These are phyloP conservation scores for Xiphydria camelus DNA, from an alignment of 2,888 invertebrate genomes.

Conservation along the genomic window DNA sequence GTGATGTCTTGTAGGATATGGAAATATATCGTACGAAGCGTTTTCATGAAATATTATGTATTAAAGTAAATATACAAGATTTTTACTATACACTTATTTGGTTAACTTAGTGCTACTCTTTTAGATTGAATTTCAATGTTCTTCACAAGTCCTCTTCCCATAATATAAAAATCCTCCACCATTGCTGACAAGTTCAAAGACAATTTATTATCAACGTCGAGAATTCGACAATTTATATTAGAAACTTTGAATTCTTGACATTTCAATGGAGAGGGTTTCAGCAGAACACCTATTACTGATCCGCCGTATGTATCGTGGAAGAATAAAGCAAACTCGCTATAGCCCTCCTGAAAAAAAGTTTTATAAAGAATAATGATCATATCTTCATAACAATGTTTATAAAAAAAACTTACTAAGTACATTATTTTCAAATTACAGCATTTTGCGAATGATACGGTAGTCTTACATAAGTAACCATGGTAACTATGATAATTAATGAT, in stretches of 20 bases:
- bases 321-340: slow-evolving; percentile 79
- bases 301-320: slow-evolving; percentile 92
- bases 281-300: slow-evolving; percentile 78
- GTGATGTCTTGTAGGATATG: too few relatives aligned
- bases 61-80: too few relatives aligned
- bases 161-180: slow-evolving; percentile 70
- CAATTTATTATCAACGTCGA: slow-evolving; percentile 59
- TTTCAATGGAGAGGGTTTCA: slow-evolving; percentile 72
- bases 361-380: background rate
- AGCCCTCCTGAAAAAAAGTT: slow-evolving; percentile 64
- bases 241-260: slow-evolving; percentile 75
- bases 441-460: too few relatives aligned
- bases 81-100: too few relatives aligned
- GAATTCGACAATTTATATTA: slow-evolving; percentile 63
- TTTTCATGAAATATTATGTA: too few relatives aligned
- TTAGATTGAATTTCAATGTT: slow-evolving; percentile 58
- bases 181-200: slow-evolving; percentile 68
- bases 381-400: background rate
- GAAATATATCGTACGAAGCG: too few relatives aligned
- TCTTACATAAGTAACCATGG: background rate
- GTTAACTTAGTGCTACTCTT: slow-evolving; percentile 4
- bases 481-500: slow-evolving; percentile 4
- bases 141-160: slow-evolving; percentile 70
- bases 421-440: too few relatives aligned
- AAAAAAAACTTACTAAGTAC: slow-evolving; percentile 4